Conservation (phyloP, 2,113 vertebrate species). For the Leucoraja erinaceus region DNA sequence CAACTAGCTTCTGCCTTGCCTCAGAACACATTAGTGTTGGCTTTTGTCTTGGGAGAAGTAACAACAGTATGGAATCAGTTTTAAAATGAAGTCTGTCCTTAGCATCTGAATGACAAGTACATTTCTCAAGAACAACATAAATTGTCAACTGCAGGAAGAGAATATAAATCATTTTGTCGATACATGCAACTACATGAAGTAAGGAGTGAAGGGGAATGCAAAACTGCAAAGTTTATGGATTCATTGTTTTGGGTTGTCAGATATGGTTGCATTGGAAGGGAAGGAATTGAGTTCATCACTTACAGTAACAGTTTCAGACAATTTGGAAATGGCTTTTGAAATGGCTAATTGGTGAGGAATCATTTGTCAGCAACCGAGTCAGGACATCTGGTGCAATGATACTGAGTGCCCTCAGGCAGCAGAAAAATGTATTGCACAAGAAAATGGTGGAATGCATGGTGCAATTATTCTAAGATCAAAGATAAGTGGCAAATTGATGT, state of each 20-base stretch:
- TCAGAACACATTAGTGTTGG: background rate
- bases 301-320: background rate
- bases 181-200: background rate
- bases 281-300: background rate
- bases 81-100: background rate
- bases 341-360: constrained; percentile 17
- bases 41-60: background rate
- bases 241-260: background rate
- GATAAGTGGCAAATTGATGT: constrained; percentile 2
- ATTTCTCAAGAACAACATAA: background rate
- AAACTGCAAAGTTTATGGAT: background rate
- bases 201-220: background rate
- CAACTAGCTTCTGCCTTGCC: background rate
- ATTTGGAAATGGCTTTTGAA: background rate
- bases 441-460: constrained; percentile 6
- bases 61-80: background rate
- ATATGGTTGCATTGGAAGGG: background rate
- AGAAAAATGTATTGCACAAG: background rate
- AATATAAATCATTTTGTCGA: background rate
- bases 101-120: background rate
- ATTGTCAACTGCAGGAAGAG: background rate
- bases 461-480: background rate
- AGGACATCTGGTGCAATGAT: background rate
- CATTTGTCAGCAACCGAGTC: constrained; percentile 30
- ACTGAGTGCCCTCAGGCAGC: constrained; percentile 11